Percentiles rank a stretch among this genome's conserved stretches.
Conservation (phyloP, 2,113 vertebrate genomes). For the Coryphaenoides rupestris region DNA sequence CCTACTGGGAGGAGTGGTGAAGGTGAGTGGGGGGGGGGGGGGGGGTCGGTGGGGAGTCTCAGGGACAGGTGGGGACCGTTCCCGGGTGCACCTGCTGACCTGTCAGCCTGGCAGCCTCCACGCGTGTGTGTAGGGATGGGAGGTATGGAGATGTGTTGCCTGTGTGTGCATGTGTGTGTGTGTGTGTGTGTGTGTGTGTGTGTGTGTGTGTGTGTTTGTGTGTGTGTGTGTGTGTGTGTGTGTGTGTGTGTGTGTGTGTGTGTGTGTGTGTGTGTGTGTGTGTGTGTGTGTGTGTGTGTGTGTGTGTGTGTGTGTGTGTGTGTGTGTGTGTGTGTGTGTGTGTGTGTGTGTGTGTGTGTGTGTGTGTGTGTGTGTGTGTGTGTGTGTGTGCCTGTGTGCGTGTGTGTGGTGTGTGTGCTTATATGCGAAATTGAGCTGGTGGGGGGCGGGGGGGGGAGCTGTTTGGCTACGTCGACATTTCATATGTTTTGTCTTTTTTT, state of each 20-base stretch:
- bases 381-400: background rate
- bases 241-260: background rate
- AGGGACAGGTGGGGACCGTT: slow-evolving; percentile 70
- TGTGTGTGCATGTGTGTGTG: slow-evolving; percentile 47
- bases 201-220: background rate
- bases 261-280: background rate
- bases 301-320: slow-evolving; percentile 8
- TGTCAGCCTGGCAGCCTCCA: slow-evolving; percentile 71
- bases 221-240: slow-evolving; percentile 14
- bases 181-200: background rate
- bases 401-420: slow-evolving; percentile 5
- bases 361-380: background rate
- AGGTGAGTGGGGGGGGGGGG: no score
- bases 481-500: no score
- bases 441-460: no score
- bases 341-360: slow-evolving; percentile 11
- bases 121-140: background rate
- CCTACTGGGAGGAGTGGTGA: slow-evolving; percentile 57
- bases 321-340: background rate
- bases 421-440: slow-evolving; percentile 16
- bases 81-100: slow-evolving; percentile 66
- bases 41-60: background rate
- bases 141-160: slow-evolving; percentile 1
- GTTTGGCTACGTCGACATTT: no score
- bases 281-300: slow-evolving; percentile 1